phyloP scores from a whole-genome alignment of 2,888 invertebrate species.

The Neelides folsomi region DNA sequence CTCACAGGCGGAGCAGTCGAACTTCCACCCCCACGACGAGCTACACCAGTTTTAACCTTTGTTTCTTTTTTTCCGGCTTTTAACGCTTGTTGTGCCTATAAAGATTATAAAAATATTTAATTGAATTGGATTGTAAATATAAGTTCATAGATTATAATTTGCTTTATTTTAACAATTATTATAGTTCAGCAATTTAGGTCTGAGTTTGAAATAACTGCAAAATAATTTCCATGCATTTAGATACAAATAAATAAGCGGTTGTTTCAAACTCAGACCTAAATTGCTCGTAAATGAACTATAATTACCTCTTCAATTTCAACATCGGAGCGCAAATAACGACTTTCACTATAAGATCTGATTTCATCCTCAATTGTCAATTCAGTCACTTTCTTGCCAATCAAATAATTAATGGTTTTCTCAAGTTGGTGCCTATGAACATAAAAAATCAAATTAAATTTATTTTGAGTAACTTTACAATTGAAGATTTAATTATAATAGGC shows the following conservation, averaged over 20 bases:
- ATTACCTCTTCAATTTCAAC: conserved; percentile 32
- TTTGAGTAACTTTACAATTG: too few species aligned
- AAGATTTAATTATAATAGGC: background rate
- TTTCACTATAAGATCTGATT: conserved; percentile 40
- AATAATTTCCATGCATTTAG: too few species aligned
- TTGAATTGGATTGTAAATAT: too few species aligned
- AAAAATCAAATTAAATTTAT: conserved; percentile 2
- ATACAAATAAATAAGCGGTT: too few species aligned
- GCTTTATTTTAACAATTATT: too few species aligned
- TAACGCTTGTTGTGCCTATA: too few species aligned
- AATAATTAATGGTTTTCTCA: conserved; percentile 41
- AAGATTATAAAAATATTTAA: background rate
- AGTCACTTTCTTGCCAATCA: conserved; percentile 42
- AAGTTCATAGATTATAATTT: too few species aligned
- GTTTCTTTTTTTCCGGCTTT: background rate
- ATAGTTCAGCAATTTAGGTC: too few species aligned
- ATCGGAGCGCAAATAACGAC: conserved; percentile 34
- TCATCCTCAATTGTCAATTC: conserved; percentile 43
- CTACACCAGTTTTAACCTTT: too few species aligned
- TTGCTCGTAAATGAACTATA: background rate
- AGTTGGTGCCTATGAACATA: conserved; percentile 42
- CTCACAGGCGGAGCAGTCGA: conserved; percentile 18
- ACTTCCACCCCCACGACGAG: conserved; percentile 25
- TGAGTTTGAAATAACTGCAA: too few species aligned
- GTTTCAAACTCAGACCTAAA: too few species aligned